A percentile compares a stretch with the other conserved stretches of the same genome.
Evolutionary conservation across 2,113 vertebrate species (phyloP).

Genomic region (Gopherus flavomarginatus): DNA sequence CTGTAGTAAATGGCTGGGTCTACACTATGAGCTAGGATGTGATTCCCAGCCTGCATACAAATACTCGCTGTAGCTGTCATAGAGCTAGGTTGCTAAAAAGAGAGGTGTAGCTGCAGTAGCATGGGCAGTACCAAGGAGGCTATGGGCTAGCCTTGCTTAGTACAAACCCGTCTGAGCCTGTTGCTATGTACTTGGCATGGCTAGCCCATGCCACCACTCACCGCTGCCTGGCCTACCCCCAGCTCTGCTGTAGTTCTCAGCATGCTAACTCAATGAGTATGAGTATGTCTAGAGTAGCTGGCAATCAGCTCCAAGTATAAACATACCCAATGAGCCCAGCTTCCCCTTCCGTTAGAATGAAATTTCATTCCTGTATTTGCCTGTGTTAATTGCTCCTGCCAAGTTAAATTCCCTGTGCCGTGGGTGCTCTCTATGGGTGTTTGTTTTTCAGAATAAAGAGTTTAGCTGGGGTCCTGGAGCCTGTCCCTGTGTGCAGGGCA

Average conservation of each 20-base stretch:
- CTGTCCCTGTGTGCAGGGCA: conserved; percentile 93
- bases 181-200: neutral
- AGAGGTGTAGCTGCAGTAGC: neutral
- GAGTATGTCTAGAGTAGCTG: neutral
- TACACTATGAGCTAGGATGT: neutral
- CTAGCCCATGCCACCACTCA: neutral
- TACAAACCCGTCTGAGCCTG: neutral
- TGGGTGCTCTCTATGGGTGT: neutral
- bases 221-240: neutral
- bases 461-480: conserved; percentile 84
- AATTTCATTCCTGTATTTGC: neutral
- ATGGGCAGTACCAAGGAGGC: neutral
- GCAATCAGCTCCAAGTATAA: neutral
- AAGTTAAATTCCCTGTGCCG: neutral
- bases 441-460: conserved; percentile 81
- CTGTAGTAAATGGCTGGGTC: neutral
- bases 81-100: neutral
- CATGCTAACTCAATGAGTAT: neutral
- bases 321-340: neutral
- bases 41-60: neutral
- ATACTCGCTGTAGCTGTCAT: neutral
- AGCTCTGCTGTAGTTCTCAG: neutral
- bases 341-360: neutral
- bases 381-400: neutral
- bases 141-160: neutral